Conservation (phyloP, 2,797 vertebrate species). For the Menidia menidia region DNA sequence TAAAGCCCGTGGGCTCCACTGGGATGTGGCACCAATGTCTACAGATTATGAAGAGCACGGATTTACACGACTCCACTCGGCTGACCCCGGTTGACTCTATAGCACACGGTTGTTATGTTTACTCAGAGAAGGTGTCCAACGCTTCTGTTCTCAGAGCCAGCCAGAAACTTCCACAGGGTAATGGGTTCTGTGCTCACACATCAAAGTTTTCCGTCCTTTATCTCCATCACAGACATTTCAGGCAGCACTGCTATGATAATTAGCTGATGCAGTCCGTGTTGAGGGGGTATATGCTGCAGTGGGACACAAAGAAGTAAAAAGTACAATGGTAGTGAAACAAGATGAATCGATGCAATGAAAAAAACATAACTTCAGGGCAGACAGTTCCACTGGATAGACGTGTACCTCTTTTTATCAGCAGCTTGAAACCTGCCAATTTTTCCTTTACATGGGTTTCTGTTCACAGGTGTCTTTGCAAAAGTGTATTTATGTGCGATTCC, state of each 20-base stretch:
- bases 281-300: background rate
- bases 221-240: background rate
- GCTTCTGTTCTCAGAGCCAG: background rate
- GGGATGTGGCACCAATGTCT: background rate
- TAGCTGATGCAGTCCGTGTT: background rate
- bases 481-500: constrained; percentile 27
- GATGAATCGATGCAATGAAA: background rate
- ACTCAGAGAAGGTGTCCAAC: constrained; percentile 10
- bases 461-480: constrained; percentile 1
- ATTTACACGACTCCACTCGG: background rate
- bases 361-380: background rate
- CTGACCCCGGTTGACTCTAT: constrained; percentile 1
- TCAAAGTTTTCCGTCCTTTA: background rate
- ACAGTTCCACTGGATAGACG: constrained; percentile 36
- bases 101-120: constrained; percentile 12
- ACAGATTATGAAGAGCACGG: background rate
- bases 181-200: background rate
- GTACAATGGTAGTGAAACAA: background rate
- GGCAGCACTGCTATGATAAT: background rate
- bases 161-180: background rate
- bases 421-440: constrained; percentile 14
- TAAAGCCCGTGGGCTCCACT: constrained; percentile 25
- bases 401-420: constrained; percentile 13
- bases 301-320: background rate
- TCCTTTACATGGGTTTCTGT: background rate